Percentiles rank a stretch among this genome's conserved stretches.
These are phyloP conservation scores for Siderastrea radians DNA, from an alignment of 92 coral and sea anemone species.

Conservation along the genomic window DNA sequence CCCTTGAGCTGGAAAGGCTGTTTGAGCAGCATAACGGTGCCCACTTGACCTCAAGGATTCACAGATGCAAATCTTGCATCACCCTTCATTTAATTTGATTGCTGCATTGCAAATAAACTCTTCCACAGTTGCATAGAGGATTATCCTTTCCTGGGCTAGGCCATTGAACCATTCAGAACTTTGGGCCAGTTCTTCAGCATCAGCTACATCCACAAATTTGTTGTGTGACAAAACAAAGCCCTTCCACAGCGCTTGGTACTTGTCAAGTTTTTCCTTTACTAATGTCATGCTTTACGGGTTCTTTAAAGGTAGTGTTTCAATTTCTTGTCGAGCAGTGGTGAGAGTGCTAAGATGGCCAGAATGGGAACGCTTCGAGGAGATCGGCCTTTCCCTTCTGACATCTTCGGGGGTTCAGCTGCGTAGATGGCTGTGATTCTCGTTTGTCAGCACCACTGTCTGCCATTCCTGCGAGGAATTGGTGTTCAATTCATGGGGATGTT, in stretches of 20 bases:
- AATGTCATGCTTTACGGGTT: neutral
- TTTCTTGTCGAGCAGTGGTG: too few species aligned
- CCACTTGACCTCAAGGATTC: neutral
- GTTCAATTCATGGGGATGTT: neutral
- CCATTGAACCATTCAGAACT: too few species aligned
- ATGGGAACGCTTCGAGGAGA: constrained; percentile 1
- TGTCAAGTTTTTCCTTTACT: neutral
- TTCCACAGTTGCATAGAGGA: neutral
- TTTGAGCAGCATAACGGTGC: neutral
- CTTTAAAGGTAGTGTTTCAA: neutral
- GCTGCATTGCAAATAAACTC: neutral
- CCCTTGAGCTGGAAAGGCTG: neutral
- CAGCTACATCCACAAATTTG: neutral
- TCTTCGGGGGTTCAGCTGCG: neutral
- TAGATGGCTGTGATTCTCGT: neutral
- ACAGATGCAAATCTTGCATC: neutral
- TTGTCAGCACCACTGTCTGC: neutral
- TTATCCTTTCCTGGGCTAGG: constrained; percentile 9
- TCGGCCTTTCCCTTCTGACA: neutral
- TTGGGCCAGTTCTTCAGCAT: neutral
- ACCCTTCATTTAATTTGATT: neutral
- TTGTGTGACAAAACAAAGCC: constrained; percentile 2
- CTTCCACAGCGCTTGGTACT: neutral
- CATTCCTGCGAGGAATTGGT: neutral
- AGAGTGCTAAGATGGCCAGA: neutral